Evolutionary conservation across 1,140 invertebrate genomes (phyloP).

Genomic region (Oscheius sp.): DNA sequence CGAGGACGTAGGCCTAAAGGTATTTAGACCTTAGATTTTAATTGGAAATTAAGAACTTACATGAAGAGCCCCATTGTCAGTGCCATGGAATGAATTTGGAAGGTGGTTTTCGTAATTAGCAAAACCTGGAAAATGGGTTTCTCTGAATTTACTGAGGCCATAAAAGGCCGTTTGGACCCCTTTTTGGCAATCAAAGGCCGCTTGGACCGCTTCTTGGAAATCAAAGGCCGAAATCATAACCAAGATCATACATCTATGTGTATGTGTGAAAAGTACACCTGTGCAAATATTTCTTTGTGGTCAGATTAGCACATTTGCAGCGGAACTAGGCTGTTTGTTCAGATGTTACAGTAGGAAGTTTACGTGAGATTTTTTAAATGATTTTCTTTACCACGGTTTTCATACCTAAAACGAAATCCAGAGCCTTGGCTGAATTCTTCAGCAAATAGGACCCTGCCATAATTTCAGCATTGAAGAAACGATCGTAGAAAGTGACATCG

Average conservation of each 20-base stretch:
- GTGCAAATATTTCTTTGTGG: too few species aligned
- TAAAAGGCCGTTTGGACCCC: too few species aligned
- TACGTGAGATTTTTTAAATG: not conserved
- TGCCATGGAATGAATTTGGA: slow-evolving; percentile 25
- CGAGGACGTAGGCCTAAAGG: slow-evolving; percentile 21
- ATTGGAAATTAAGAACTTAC: slow-evolving; percentile 6
- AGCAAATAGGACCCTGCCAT: slow-evolving; percentile 28
- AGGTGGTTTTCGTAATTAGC: slow-evolving; percentile 25
- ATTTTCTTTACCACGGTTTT: not conserved
- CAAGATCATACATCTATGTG: too few species aligned
- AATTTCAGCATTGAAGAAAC: slow-evolving; percentile 38
- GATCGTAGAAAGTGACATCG: slow-evolving; percentile 33
- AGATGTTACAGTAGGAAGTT: too few species aligned
- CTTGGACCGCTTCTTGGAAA: too few species aligned
- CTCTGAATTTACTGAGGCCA: too few species aligned
- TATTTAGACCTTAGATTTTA: not conserved
- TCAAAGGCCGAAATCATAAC: too few species aligned
- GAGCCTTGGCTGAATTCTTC: slow-evolving; percentile 29
- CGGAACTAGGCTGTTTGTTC: not conserved
- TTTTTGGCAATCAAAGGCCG: too few species aligned
- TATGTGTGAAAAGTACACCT: too few species aligned
- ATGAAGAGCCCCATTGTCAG: slow-evolving; percentile 38
- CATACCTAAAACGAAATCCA: not conserved
- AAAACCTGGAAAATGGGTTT: slow-evolving; percentile 8
- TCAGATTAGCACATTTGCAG: not conserved